A percentile compares a stretch with the other conserved stretches of the same genome.
These are phyloP conservation scores for Tridacna gigas DNA, from an alignment of 2,888 invertebrate genomes.

Conservation along the genomic window DNA sequence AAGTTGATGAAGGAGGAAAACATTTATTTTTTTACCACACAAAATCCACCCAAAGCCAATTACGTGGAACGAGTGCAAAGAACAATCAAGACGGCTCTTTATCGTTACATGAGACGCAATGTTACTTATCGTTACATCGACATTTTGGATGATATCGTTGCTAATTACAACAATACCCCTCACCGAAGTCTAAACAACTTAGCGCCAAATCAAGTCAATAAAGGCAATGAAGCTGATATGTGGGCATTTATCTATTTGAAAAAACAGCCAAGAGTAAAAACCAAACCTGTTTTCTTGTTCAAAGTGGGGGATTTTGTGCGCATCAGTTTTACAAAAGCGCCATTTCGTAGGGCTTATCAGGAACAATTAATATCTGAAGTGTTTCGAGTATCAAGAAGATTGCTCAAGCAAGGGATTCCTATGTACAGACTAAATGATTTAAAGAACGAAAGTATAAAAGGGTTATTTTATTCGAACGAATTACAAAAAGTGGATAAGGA, in stretches of 20 bases:
- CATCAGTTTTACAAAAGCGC: conserved; percentile 27
- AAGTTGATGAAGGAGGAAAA: conserved; percentile 31
- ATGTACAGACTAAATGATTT: conserved; percentile 43
- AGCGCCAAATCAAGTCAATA: conserved; percentile 33
- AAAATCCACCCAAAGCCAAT: conserved; percentile 38
- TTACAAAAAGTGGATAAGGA: conserved; percentile 53
- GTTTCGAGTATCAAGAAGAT: conserved; percentile 35
- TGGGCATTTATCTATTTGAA: conserved; percentile 48
- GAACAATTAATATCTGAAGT: conserved; percentile 44
- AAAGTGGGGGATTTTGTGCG: conserved; percentile 40
- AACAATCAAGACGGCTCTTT: conserved; percentile 23
- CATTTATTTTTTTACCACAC: conserved; percentile 35
- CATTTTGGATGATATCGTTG: conserved; percentile 9
- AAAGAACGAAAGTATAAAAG: conserved; percentile 40
- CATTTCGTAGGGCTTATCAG: conserved; percentile 42
- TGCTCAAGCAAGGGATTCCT: conserved; percentile 39
- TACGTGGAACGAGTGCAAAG: conserved; percentile 34
- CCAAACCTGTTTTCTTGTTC: conserved; percentile 28
- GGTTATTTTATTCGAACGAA: conserved; percentile 43
- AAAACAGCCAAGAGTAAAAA: conserved; percentile 14
- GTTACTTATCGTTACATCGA: conserved; percentile 25
- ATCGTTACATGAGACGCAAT: conserved; percentile 19
- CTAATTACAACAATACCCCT: conserved; percentile 31
- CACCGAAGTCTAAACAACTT: conserved; percentile 36
- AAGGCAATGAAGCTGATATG: conserved; percentile 44